Percentiles rank a stretch among this genome's conserved stretches.
Evolutionary conservation across 37 sponge, comb jelly and placozoan genomes (phyloP).

Genomic region (Theonella swinhoei): DNA sequence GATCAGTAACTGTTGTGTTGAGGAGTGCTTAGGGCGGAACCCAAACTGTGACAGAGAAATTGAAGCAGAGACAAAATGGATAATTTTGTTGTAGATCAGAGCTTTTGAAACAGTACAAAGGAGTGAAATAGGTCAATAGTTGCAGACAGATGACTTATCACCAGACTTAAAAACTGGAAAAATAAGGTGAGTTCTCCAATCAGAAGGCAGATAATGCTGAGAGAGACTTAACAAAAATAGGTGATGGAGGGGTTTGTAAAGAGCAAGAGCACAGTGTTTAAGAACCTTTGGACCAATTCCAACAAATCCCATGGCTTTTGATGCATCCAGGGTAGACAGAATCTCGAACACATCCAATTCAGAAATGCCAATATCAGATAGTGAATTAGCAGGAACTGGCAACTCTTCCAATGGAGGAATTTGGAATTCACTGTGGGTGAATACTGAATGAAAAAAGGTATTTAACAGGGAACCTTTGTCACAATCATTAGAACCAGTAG

Average conservation of each 20-base stretch:
- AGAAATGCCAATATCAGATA: background rate
- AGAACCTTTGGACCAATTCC: constrained; percentile 30
- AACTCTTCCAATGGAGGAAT: too few relatives aligned
- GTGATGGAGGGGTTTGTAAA: background rate
- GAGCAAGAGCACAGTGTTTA: constrained; percentile 8
- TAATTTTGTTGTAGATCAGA: constrained; percentile 29
- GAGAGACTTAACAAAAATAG: background rate
- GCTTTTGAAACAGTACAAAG: constrained; percentile 34
- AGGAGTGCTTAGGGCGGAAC: background rate
- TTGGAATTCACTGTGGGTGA: too few relatives aligned
- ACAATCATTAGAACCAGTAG: background rate
- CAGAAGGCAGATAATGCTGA: constrained; percentile 5
- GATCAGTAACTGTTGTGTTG: background rate
- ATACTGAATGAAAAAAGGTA: too few relatives aligned
- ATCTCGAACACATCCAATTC: background rate
- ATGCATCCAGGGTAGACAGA: background rate
- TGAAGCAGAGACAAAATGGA: background rate
- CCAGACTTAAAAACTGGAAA: constrained; percentile 9
- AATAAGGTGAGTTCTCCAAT: background rate
- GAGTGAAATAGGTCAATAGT: constrained; percentile 53
- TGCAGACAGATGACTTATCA: background rate
- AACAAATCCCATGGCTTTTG: constrained; percentile 31
- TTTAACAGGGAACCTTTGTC: too few relatives aligned
- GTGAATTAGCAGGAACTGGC: background rate
- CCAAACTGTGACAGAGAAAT: constrained; percentile 23